Conservation (phyloP, 2,888 invertebrate species). For the Ectobius pallidus region DNA sequence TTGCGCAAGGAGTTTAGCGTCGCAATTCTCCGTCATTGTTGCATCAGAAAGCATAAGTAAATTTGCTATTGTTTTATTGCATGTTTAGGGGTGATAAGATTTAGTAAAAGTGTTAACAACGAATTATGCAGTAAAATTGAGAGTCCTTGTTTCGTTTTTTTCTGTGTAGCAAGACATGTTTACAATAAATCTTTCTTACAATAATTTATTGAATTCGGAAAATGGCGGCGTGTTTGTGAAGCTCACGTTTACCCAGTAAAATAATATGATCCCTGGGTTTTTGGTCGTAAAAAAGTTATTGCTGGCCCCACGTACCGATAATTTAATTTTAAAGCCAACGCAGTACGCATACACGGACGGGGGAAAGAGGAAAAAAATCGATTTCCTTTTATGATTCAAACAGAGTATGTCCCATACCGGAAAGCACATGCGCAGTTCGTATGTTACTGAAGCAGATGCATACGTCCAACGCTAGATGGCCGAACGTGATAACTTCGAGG, state of each 20-base stretch:
- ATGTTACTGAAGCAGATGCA: not conserved
- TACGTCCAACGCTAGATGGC: not conserved
- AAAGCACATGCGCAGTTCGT: conserved; percentile 8
- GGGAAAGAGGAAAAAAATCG: conserved; percentile 31
- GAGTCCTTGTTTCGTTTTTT: too few species aligned
- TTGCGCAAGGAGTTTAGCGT: too few species aligned
- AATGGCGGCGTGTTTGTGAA: not conserved
- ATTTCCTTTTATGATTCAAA: conserved; percentile 34
- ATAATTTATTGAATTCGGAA: conserved; percentile 2
- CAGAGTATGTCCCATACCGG: not conserved
- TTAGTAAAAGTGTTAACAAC: too few species aligned
- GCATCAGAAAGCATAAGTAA: too few species aligned
- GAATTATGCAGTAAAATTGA: too few species aligned
- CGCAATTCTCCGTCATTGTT: too few species aligned
- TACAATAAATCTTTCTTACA: too few species aligned
- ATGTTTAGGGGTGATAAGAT: too few species aligned
- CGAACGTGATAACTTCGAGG: not conserved
- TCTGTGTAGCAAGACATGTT: too few species aligned
- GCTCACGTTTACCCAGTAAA: conserved; percentile 14
- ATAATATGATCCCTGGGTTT: conserved; percentile 5
- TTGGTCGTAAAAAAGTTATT: conserved; percentile 31
- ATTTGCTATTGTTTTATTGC: too few species aligned
- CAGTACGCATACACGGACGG: conserved; percentile 9
- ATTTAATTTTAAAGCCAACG: conserved; percentile 32
- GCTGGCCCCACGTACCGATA: conserved; percentile 22